phyloP scores from a whole-genome alignment of 2,888 invertebrate species.

The Asteroscopus sphinx region DNA sequence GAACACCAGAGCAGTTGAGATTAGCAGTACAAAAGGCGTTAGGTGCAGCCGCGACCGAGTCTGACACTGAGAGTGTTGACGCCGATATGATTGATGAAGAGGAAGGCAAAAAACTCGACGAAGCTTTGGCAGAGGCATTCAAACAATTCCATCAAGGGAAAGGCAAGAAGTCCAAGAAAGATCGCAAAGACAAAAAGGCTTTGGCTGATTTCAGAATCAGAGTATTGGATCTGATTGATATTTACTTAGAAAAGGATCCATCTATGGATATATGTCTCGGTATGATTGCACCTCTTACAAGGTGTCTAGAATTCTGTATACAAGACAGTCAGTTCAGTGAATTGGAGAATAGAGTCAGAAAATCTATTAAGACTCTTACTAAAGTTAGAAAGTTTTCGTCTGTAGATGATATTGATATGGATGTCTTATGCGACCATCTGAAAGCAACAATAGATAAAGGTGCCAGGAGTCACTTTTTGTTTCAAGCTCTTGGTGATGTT shows the following conservation, averaged over 20 bases:
- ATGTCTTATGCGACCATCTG: conserved; percentile 88
- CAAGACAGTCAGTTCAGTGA: conserved; percentile 92
- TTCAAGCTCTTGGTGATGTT: conserved; percentile 92
- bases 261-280: conserved; percentile 92
- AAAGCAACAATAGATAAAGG: conserved; percentile 91
- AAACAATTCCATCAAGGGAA: conserved; percentile 90
- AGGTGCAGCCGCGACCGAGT: conserved; percentile 89
- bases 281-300: conserved; percentile 92
- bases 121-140: conserved; percentile 93
- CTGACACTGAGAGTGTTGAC: conserved; percentile 92
- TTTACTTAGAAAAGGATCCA: conserved; percentile 92
- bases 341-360: conserved; percentile 90
- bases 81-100: conserved; percentile 94
- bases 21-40: conserved; percentile 93
- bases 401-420: conserved; percentile 87
- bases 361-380: conserved; percentile 90
- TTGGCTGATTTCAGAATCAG: conserved; percentile 93
- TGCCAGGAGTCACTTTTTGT: conserved; percentile 90
- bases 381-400: conserved; percentile 90
- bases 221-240: conserved; percentile 93
- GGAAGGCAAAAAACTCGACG: conserved; percentile 93
- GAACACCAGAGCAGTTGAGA: conserved; percentile 92
- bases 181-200: conserved; percentile 91
- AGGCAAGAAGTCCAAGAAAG: conserved; percentile 87
- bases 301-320: conserved; percentile 92